phyloP scores from a whole-genome alignment of 30 jellyfish, hydroid and myxozoan genomes.

The Catostylus mosaicus region DNA sequence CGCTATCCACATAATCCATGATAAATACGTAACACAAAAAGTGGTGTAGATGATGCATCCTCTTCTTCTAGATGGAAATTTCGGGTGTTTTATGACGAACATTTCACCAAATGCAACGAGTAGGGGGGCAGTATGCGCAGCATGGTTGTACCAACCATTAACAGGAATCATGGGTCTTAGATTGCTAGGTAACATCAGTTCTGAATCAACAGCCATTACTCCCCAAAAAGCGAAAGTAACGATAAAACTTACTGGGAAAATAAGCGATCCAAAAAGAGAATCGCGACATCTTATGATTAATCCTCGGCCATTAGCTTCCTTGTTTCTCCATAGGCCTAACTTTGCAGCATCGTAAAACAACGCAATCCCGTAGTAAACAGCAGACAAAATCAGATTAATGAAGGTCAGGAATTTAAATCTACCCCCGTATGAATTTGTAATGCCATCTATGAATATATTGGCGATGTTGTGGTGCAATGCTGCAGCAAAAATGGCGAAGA shows the following conservation, averaged over 20 bases:
- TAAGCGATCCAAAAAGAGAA: slow-evolving; percentile 41
- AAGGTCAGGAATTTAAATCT: slow-evolving; percentile 67
- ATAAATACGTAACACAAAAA: slow-evolving; percentile 48
- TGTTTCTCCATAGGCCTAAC: neutral
- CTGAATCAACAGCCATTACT: slow-evolving; percentile 61
- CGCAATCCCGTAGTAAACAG: slow-evolving; percentile 51
- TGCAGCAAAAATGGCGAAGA: slow-evolving; percentile 18
- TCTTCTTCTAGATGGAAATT: slow-evolving; percentile 14
- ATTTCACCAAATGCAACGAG: slow-evolving; percentile 32
- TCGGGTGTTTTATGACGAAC: slow-evolving; percentile 26
- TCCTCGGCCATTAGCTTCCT: neutral
- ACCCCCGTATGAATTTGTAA: slow-evolving; percentile 77
- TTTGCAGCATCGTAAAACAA: neutral
- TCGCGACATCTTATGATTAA: slow-evolving; percentile 34
- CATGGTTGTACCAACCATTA: slow-evolving; percentile 75
- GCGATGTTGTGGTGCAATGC: slow-evolving; percentile 48
- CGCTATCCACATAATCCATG: slow-evolving; percentile 85
- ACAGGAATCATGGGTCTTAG: slow-evolving; percentile 61
- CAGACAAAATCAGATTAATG: slow-evolving; percentile 43
- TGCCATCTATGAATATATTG: slow-evolving; percentile 61
- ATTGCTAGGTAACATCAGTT: slow-evolving; percentile 66
- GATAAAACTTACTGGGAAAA: slow-evolving; percentile 52
- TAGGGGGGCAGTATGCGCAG: slow-evolving; percentile 68
- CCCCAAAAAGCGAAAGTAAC: slow-evolving; percentile 73
- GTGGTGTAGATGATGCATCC: slow-evolving; percentile 40